These are phyloP conservation scores for Muntiacus reevesi DNA, from an alignment of 2,113 vertebrate species.

Conservation along the genomic window DNA sequence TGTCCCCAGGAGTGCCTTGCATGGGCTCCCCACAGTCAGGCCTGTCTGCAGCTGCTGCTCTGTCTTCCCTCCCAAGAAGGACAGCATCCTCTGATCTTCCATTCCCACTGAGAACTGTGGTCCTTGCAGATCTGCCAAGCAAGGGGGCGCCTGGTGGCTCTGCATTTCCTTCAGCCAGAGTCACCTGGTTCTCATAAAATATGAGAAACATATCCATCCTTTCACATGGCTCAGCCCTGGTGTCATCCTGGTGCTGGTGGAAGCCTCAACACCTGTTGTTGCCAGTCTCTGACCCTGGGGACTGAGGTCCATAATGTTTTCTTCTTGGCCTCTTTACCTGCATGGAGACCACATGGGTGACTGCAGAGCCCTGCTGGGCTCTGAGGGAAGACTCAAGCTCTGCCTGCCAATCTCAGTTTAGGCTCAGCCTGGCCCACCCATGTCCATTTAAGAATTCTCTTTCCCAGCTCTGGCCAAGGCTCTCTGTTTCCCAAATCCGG, in stretches of 20 bases:
- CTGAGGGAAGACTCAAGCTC: neutral
- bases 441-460: neutral
- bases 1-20: accelerated
- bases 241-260: too few relatives aligned
- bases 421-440: neutral
- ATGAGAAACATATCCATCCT: accelerated
- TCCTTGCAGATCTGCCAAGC: neutral
- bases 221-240: neutral
- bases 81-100: neutral
- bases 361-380: neutral
- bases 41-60: too few relatives aligned
- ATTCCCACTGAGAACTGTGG: accelerated
- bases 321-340: neutral
- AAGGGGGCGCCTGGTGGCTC: neutral
- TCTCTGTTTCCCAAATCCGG: neutral
- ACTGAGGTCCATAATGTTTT: accelerated
- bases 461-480: neutral
- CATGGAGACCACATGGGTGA: neutral
- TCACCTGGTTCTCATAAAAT: neutral
- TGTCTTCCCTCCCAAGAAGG: neutral
- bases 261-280: neutral
- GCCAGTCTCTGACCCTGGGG: neutral
- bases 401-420: accelerated
- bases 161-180: neutral
- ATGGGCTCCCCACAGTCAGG: accelerated